Conservation (phyloP, 2,888 invertebrate genomes). For the Chalcis sispes region DNA sequence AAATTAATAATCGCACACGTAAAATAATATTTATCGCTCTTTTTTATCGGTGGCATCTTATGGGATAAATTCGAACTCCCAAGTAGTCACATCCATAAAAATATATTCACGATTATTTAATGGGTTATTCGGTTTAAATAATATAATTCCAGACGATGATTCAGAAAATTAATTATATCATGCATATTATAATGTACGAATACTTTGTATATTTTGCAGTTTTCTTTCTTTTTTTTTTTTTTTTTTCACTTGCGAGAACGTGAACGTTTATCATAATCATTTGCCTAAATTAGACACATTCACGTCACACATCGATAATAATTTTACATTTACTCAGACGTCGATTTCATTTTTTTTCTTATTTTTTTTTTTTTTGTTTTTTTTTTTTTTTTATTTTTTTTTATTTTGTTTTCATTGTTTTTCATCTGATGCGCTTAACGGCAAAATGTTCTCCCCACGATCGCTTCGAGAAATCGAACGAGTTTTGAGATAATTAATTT, state of each 20-base stretch:
- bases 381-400: too few relatives aligned
- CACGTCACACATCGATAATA: constrained; percentile 36
- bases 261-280: constrained; percentile 29
- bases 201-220: constrained; percentile 34
- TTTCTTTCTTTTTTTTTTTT: constrained; percentile 6
- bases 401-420: neutral
- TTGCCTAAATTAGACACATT: constrained; percentile 15
- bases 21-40: constrained; percentile 28
- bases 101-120: constrained; percentile 37
- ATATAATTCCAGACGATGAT: constrained; percentile 14
- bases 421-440: neutral
- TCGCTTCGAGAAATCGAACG: constrained; percentile 50
- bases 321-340: constrained; percentile 45
- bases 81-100: constrained; percentile 43
- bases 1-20: too few relatives aligned
- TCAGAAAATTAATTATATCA: constrained; percentile 31
- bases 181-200: constrained; percentile 24
- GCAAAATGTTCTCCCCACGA: neutral
- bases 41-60: constrained; percentile 38
- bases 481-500: too few relatives aligned
- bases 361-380: neutral
- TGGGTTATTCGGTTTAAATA: constrained; percentile 17
- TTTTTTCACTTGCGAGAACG: constrained; percentile 4
- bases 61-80: constrained; percentile 34
- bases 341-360: neutral